Conservation (phyloP, 2,113 vertebrate genomes). For the Ailuropoda melanoleuca region DNA sequence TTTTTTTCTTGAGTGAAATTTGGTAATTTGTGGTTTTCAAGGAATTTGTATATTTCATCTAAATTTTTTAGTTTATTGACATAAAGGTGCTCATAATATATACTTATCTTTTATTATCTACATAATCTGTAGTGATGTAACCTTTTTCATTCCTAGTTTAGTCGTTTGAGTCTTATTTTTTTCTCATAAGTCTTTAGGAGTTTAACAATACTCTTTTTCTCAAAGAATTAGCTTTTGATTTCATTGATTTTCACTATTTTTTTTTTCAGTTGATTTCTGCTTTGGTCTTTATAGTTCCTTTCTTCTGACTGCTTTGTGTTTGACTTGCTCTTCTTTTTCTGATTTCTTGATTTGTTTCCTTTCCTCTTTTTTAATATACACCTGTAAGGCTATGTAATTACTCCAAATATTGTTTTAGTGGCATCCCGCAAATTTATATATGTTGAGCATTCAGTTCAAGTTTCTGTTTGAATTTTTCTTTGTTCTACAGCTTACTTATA, state of each 20-base stretch:
- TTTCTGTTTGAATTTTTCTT: not conserved
- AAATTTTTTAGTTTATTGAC: not conserved
- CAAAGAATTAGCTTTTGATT: not conserved
- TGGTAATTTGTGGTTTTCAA: not conserved
- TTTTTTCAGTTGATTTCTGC: not conserved
- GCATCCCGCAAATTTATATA: not conserved
- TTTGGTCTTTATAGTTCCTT: not conserved
- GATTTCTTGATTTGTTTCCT: not conserved
- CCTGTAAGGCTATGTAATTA: not conserved
- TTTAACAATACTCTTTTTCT: not conserved
- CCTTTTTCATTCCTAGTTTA: not conserved
- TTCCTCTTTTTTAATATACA: not conserved
- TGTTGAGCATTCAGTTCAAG: not conserved
- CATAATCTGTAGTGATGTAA: not conserved
- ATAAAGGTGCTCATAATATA: not conserved
- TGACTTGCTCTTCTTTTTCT: not conserved
- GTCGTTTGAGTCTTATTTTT: not conserved
- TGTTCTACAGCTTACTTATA: not conserved
- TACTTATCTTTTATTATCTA: not conserved
- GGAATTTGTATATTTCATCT: not conserved
- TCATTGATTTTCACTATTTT: not conserved
- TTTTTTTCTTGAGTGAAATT: not conserved
- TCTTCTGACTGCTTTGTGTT: not conserved
- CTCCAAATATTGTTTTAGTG: not conserved
- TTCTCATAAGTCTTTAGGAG: not conserved